phyloP scores from a whole-genome alignment of 2,797 vertebrate genomes.

The Lophotriccus pileatus region DNA sequence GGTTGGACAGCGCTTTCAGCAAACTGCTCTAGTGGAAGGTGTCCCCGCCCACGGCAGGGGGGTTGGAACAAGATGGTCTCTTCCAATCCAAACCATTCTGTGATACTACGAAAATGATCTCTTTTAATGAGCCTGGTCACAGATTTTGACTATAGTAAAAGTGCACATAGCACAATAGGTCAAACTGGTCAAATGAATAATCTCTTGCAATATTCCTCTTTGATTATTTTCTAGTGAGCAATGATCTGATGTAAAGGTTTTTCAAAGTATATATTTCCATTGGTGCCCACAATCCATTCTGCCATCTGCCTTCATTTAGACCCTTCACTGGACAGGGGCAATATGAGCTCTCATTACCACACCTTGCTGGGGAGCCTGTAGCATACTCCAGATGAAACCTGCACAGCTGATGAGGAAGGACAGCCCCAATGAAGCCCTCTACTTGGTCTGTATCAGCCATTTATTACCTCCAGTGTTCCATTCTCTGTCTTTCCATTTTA shows the following conservation, averaged over 20 bases:
- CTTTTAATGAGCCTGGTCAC: background rate
- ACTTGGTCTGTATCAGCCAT: background rate
- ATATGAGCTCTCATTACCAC: too few species aligned
- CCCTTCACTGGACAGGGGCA: background rate
- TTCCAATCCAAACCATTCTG: background rate
- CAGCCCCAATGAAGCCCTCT: background rate
- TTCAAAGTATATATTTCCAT: background rate
- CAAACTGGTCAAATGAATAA: background rate
- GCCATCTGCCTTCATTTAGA: background rate
- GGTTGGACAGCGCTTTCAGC: background rate
- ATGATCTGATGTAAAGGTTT: background rate
- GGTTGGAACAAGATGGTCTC: background rate
- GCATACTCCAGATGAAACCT: background rate
- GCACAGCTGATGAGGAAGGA: background rate
- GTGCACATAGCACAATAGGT: background rate
- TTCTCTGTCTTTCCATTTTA: background rate
- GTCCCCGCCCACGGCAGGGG: background rate
- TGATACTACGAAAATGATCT: accelerated
- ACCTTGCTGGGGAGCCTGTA: background rate
- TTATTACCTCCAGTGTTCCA: background rate
- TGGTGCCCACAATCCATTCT: background rate
- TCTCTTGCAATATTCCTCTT: background rate
- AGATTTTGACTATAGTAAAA: background rate
- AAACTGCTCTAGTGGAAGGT: background rate
- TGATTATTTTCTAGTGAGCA: background rate